phyloP scores from a whole-genome alignment of 2,797 vertebrate species.

The Chiloscyllium punctatum region DNA sequence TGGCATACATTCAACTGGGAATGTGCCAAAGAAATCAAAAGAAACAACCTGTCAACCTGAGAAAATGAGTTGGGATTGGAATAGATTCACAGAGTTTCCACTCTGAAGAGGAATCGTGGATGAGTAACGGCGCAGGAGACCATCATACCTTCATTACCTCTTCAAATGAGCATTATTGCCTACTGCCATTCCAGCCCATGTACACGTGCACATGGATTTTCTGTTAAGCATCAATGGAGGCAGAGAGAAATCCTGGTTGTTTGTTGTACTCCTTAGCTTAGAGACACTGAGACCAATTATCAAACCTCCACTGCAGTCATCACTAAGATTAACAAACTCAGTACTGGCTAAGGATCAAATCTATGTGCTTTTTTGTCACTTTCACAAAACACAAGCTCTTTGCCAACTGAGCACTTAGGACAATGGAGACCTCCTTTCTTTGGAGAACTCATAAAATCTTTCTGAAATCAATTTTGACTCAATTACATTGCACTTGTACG shows the following conservation, averaged over 20 bases:
- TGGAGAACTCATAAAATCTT: neutral
- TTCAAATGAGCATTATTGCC: too few species aligned
- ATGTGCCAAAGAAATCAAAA: neutral
- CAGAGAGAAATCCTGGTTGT: neutral
- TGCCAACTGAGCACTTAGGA: neutral
- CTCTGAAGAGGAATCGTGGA: neutral
- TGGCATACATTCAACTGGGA: neutral
- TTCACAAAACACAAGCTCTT: too few species aligned
- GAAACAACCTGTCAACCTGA: too few species aligned
- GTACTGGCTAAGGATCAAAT: neutral
- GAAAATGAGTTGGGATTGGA: neutral
- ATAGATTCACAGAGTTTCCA: neutral
- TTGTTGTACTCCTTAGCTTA: neutral
- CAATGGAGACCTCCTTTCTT: neutral
- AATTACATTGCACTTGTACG: neutral
- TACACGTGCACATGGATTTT: neutral
- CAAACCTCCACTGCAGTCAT: neutral
- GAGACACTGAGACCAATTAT: neutral
- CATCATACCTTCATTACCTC: too few species aligned
- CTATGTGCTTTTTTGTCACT: neutral
- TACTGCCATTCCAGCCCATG: neutral
- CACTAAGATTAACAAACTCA: too few species aligned
- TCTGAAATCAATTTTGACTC: conserved; percentile 17
- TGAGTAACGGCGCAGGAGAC: too few species aligned
- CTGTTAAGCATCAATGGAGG: neutral